Conservation (phyloP, 1,140 invertebrate genomes). For the Drosophila arizonae region DNA sequence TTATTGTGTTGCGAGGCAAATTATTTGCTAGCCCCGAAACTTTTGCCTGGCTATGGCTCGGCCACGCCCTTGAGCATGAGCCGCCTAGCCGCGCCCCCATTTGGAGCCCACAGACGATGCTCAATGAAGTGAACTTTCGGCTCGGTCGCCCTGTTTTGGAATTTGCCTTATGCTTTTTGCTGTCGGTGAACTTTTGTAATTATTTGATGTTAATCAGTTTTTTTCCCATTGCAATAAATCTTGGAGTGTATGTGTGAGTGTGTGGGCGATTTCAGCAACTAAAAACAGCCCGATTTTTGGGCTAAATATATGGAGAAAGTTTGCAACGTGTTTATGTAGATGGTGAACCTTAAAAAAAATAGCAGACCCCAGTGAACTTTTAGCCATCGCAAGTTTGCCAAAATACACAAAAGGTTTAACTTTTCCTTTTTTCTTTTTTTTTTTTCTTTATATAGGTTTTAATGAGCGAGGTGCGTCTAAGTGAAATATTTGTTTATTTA, state of each 20-base stretch:
- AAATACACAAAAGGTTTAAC: constrained; percentile 14
- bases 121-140: constrained; percentile 65
- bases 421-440: background rate
- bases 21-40: constrained; percentile 66
- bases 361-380: constrained; percentile 6
- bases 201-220: constrained; percentile 82
- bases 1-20: constrained; percentile 68
- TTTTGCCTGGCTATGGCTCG: constrained; percentile 21
- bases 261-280: constrained; percentile 7
- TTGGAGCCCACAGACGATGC: constrained; percentile 20
- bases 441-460: background rate
- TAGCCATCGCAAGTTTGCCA: background rate
- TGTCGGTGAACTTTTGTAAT: constrained; percentile 77
- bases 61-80: constrained; percentile 10
- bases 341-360: constrained; percentile 13
- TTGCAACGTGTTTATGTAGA: constrained; percentile 15
- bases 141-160: constrained; percentile 34
- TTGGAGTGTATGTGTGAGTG: constrained; percentile 5
- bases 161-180: constrained; percentile 60
- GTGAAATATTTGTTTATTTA: constrained; percentile 8
- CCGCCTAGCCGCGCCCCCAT: background rate
- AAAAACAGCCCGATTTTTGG: background rate
- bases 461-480: constrained; percentile 21
- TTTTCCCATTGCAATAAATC: constrained; percentile 68
- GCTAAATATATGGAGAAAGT: constrained; percentile 52